Conservation (phyloP, 2,888 invertebrate species). For the Darwinula stevensoni region DNA sequence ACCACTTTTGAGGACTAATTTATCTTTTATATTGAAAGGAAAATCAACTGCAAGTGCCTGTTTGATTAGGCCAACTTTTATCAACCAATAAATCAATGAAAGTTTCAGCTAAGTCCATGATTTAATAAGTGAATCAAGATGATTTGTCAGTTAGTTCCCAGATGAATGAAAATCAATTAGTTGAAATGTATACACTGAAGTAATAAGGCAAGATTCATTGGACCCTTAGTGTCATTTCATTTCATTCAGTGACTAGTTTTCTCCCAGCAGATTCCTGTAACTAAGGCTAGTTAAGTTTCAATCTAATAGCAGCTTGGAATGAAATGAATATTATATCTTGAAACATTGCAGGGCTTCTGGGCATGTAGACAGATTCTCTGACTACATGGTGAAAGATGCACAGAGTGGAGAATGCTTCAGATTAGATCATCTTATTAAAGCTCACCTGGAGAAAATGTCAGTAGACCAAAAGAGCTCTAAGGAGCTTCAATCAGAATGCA, state of each 20-base stretch:
- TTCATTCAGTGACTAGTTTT: not conserved
- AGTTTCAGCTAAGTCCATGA: too few relatives aligned
- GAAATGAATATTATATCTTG: too few relatives aligned
- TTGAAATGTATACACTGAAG: too few relatives aligned
- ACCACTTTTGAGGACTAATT: not conserved
- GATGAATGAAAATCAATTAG: too few relatives aligned
- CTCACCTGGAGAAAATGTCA: slow-evolving; percentile 48
- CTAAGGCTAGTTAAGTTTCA: not conserved
- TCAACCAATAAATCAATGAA: too few relatives aligned
- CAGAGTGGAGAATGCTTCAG: slow-evolving; percentile 92
- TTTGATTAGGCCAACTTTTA: not conserved
- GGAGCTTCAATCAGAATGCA: slow-evolving; percentile 37
- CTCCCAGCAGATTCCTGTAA: not conserved
- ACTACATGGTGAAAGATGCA: slow-evolving; percentile 93
- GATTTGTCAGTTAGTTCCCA: too few relatives aligned
- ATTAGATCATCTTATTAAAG: slow-evolving; percentile 89
- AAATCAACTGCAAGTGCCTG: not conserved
- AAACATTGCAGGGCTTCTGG: slow-evolving; percentile 62
- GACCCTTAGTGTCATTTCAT: not conserved
- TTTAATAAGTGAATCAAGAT: too few relatives aligned
- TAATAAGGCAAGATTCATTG: too few relatives aligned
- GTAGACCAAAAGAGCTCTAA: slow-evolving; percentile 49
- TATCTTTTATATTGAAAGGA: not conserved
- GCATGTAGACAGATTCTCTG: slow-evolving; percentile 94
- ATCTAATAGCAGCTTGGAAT: too few relatives aligned